Evolutionary conservation across 2,888 invertebrate species (phyloP).

Genomic region (Folsomia candida): DNA sequence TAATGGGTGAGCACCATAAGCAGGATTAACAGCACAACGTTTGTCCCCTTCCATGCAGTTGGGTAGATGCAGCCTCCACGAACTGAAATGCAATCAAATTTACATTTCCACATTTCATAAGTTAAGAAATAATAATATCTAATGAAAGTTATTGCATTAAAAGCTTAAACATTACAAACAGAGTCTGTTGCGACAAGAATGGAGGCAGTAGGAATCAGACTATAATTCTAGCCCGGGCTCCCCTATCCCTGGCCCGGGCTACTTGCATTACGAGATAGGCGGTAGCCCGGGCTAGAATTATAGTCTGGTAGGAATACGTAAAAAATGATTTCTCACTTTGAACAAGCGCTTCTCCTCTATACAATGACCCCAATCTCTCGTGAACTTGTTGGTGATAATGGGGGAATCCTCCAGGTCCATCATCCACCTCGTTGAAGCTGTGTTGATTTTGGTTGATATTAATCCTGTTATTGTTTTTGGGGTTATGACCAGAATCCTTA

Average conservation of each 20-base stretch:
- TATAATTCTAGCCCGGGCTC: too few relatives aligned
- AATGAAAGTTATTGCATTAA: too few relatives aligned
- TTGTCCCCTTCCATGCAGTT: background rate
- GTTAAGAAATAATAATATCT: background rate
- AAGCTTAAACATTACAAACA: too few relatives aligned
- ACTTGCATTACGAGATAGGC: too few relatives aligned
- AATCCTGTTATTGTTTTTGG: background rate
- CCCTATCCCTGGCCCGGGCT: too few relatives aligned
- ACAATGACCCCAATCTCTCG: background rate
- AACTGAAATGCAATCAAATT: slow-evolving; percentile 1
- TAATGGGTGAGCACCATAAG: background rate
- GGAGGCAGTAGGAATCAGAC: too few relatives aligned
- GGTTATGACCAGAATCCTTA: background rate
- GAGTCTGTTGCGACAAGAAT: too few relatives aligned
- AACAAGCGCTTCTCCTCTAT: slow-evolving; percentile 10
- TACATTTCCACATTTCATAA: background rate
- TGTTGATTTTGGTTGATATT: background rate
- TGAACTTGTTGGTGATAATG: background rate
- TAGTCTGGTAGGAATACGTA: too few relatives aligned
- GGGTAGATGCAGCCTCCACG: background rate
- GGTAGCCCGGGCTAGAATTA: too few relatives aligned
- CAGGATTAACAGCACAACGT: slow-evolving; percentile 2
- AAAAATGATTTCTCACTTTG: slow-evolving; percentile 14
- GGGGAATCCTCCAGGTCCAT: background rate
- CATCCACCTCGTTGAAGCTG: background rate